A percentile compares a stretch with the other conserved stretches of the same genome.
These are phyloP conservation scores for Tachypleus tridentatus DNA, from an alignment of 1,140 invertebrate genomes.

Conservation along the genomic window DNA sequence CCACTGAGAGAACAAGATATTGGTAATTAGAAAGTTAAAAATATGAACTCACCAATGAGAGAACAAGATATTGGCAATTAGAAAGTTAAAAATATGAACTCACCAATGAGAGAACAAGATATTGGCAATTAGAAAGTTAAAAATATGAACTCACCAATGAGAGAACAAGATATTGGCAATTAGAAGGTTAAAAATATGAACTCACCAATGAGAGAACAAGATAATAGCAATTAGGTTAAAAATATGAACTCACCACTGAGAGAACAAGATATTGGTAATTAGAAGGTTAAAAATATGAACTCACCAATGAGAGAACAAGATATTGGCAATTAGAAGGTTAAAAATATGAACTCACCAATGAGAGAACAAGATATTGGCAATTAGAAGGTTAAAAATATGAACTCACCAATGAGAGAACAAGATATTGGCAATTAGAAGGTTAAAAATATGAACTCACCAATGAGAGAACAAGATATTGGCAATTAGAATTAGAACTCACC, in stretches of 20 bases:
- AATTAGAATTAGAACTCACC: slow-evolving; percentile 19
- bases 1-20: slow-evolving; percentile 53
- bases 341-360: slow-evolving; percentile 34
- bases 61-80: no score
- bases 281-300: no score
- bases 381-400: no score
- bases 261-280: slow-evolving; percentile 34
- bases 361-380: slow-evolving; percentile 41
- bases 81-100: no score
- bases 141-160: slow-evolving; percentile 38
- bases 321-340: no score
- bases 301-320: slow-evolving; percentile 53
- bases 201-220: slow-evolving; percentile 51
- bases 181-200: no score
- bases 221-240: no score
- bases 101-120: slow-evolving; percentile 55
- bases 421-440: no score
- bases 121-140: no score
- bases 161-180: slow-evolving; percentile 35
- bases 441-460: slow-evolving; percentile 31
- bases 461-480: slow-evolving; percentile 45
- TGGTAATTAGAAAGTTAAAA: no score
- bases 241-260: slow-evolving; percentile 39
- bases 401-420: slow-evolving; percentile 49
- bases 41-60: slow-evolving; percentile 43